Evolutionary conservation across 23 tunicate species (phyloP).

Genomic region (Phallusia fumigata): DNA sequence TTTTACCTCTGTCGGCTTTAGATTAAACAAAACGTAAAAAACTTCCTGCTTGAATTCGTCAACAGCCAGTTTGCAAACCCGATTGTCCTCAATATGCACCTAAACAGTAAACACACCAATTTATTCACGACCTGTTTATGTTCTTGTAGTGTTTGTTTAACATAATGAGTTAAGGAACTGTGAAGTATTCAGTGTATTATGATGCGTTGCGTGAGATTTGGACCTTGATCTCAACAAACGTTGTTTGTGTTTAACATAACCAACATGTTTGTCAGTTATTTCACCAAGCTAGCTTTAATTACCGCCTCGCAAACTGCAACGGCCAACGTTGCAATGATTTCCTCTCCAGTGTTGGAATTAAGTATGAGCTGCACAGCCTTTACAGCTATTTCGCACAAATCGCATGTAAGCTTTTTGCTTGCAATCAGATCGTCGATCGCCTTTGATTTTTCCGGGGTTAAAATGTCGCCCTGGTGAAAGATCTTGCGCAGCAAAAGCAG

Average conservation of each 20-base stretch:
- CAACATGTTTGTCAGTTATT: no score
- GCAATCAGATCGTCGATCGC: conserved; percentile 45
- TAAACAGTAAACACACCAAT: no score
- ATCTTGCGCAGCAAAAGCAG: conserved; percentile 49
- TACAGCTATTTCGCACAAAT: conserved; percentile 52
- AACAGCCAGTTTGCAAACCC: conserved; percentile 78
- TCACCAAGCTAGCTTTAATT: neutral
- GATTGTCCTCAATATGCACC: conserved; percentile 52
- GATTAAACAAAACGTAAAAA: conserved; percentile 56
- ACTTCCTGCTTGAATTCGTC: conserved; percentile 47
- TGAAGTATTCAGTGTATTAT: neutral
- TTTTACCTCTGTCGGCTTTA: conserved; percentile 67
- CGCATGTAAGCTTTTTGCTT: conserved; percentile 38
- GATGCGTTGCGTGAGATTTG: neutral
- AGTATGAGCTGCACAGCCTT: conserved; percentile 32
- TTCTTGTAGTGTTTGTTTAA: no score
- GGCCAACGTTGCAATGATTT: conserved; percentile 36
- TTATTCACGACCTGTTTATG: no score
- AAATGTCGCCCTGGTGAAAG: conserved; percentile 76
- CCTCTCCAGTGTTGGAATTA: conserved; percentile 29
- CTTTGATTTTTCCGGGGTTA: conserved; percentile 17
- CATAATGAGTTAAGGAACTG: neutral
- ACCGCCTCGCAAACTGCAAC: conserved; percentile 61
- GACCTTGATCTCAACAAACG: no score
- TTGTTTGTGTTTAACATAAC: no score